Evolutionary conservation across 2,113 vertebrate species (phyloP), one percentile per base, ranked within the genome.

Genomic region (Thunnus maccoyii): DNA sequence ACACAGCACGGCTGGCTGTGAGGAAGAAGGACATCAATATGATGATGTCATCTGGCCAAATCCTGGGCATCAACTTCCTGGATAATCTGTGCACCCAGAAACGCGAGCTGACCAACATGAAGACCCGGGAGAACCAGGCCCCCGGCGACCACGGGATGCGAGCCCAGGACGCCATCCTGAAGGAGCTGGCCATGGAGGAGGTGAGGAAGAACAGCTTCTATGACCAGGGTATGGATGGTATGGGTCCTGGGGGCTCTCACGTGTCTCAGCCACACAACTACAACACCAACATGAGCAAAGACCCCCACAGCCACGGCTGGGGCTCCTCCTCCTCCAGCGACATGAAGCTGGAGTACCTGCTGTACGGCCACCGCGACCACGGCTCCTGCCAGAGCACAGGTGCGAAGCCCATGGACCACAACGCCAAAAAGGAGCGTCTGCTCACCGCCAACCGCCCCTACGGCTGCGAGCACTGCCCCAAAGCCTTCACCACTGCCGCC

Each of bases 311-410:
- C 96, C 32, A 92, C 82, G 79, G 91, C 90, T 87, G 93, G 93
- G 92, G 90, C 72, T 91, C 92, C 8, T 86, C 92, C 5, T 89
- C 93, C 44, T 85, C 97, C 15, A 95, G 96, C 17, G 98, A 99
- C 89, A 99, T 99, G 98, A 99, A 99, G 91, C 97, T 99, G 85
- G 98, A 99, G 81, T 99, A 99, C 86, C 89, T 99, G 70, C 95
- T 99, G 17, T 99, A 99, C 0, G 98, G 98, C 61, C 98, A 99
- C 89, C 96, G 98, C 30, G 98, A 99, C 83, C 98, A 99, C 83
- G 97, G 97, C 32, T 96, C 96, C 12, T 99, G 97, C 79, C 98
- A 97, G 90, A 95, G 95, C 4, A 94, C 92, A 0, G 92, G 97
- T 1, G 94, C 97, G 1, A 99, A 99, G 84, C 96, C 96, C 3